Percentiles rank a stretch among this genome's conserved stretches.
phyloP scores from a whole-genome alignment of 2,888 invertebrate species.

The Dryobotodes eremita region DNA sequence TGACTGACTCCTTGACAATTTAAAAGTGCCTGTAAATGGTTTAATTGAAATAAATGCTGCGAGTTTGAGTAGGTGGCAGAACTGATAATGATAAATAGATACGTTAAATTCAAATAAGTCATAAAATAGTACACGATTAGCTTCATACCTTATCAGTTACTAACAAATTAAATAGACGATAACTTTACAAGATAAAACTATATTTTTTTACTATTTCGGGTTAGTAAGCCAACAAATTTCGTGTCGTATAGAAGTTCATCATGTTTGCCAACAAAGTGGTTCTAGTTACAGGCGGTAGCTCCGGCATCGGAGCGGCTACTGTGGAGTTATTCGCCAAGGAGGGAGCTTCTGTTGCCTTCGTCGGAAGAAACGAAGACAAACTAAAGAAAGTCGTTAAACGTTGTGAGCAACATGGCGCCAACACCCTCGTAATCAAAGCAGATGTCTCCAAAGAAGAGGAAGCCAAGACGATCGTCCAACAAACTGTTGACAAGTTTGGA shows the following conservation, averaged over 20 bases:
- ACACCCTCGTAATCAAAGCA: constrained; percentile 34
- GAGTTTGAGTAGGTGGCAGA: neutral
- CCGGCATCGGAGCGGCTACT: constrained; percentile 69
- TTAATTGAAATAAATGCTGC: too few relatives aligned
- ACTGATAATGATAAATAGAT: neutral
- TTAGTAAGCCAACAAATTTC: neutral
- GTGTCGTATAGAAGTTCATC: neutral
- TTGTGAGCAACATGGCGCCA: constrained; percentile 24
- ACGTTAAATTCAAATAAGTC: neutral
- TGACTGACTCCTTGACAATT: too few relatives aligned
- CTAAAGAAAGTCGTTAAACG: constrained; percentile 45
- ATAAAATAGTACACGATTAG: too few relatives aligned
- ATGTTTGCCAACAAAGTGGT: constrained; percentile 68
- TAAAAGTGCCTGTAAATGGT: too few relatives aligned
- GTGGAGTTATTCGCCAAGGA: constrained; percentile 50
- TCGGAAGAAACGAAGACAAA: constrained; percentile 62
- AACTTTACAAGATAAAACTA: neutral
- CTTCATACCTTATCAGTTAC: neutral
- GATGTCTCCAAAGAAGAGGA: constrained; percentile 52
- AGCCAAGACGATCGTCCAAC: constrained; percentile 36
- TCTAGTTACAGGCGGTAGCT: constrained; percentile 68
- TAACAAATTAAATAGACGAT: neutral
- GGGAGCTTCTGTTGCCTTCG: constrained; percentile 62
- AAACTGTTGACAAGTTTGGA: constrained; percentile 38
- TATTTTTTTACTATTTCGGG: neutral